Conservation (phyloP, 30 jellyfish, hydroid and myxozoan species). For the Turritopsis dohrnii region DNA sequence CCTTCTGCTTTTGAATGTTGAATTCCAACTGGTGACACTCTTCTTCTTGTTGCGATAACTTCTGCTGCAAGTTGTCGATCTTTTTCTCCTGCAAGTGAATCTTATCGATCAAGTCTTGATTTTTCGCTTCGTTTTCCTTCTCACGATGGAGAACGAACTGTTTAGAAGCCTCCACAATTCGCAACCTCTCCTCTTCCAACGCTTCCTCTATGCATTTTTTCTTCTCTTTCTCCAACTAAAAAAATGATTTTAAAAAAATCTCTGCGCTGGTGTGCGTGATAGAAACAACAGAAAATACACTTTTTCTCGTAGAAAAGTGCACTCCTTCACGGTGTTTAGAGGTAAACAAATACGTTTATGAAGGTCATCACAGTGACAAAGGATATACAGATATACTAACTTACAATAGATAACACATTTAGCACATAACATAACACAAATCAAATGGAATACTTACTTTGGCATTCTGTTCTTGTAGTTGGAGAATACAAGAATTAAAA, state of each 20-base stretch:
- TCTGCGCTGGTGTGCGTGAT: no score
- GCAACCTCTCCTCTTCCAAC: slow-evolving; percentile 40
- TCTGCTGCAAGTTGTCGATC: slow-evolving; percentile 25
- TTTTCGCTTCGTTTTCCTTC: slow-evolving; percentile 22
- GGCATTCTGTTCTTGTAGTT: slow-evolving; percentile 32
- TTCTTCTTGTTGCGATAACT: slow-evolving; percentile 18
- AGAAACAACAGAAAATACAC: no score
- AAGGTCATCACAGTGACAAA: no score
- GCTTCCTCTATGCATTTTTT: slow-evolving; percentile 22
- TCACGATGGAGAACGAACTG: slow-evolving; percentile 35
- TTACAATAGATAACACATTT: not conserved
- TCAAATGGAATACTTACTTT: slow-evolving; percentile 8
- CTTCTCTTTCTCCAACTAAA: slow-evolving; percentile 33
- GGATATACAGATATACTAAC: not conserved
- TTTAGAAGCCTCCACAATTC: slow-evolving; percentile 31
- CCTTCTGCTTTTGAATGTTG: slow-evolving; percentile 14
- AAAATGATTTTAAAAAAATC: not conserved
- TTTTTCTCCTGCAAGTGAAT: slow-evolving; percentile 31
- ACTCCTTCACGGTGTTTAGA: no score
- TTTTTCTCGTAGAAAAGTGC: no score
- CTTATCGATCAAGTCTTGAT: slow-evolving; percentile 22
- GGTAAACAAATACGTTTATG: no score
- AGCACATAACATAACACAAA: not conserved
- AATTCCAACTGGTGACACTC: slow-evolving; percentile 22
- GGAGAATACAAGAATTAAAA: slow-evolving; percentile 33